These are phyloP conservation scores for Chaetorhynchus papuensis DNA, from an alignment of 2,113 vertebrate genomes.

Conservation along the genomic window DNA sequence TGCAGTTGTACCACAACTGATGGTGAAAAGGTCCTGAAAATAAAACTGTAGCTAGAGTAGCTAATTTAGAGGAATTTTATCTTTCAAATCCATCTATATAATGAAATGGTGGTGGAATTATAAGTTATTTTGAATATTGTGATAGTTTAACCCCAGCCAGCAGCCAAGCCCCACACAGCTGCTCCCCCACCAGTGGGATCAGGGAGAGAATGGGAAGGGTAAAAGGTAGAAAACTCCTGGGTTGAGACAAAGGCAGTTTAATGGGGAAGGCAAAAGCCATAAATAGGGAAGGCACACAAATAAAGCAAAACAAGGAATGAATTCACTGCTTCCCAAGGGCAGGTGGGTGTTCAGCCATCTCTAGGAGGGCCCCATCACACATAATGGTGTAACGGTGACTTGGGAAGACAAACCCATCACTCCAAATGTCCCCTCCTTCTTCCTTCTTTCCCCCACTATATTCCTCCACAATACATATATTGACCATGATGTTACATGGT, in stretches of 20 bases:
- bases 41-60: background rate
- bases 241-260: background rate
- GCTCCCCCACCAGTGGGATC: background rate
- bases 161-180: background rate
- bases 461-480: too few species aligned
- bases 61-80: background rate
- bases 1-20: background rate
- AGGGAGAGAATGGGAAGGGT: background rate
- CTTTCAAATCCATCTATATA: background rate
- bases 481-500: background rate
- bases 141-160: background rate
- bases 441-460: background rate
- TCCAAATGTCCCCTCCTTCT: background rate
- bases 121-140: background rate
- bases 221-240: background rate
- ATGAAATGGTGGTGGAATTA: background rate
- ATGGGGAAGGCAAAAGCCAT: background rate
- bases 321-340: background rate
- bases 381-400: rapidly evolving
- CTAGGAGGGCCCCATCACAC: background rate
- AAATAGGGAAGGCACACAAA: background rate
- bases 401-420: background rate
- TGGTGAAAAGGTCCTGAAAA: background rate
- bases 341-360: background rate
- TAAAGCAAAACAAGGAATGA: background rate